Evolutionary conservation across 2,888 invertebrate genomes (phyloP).

Genomic region (Balanococcus diminutus): DNA sequence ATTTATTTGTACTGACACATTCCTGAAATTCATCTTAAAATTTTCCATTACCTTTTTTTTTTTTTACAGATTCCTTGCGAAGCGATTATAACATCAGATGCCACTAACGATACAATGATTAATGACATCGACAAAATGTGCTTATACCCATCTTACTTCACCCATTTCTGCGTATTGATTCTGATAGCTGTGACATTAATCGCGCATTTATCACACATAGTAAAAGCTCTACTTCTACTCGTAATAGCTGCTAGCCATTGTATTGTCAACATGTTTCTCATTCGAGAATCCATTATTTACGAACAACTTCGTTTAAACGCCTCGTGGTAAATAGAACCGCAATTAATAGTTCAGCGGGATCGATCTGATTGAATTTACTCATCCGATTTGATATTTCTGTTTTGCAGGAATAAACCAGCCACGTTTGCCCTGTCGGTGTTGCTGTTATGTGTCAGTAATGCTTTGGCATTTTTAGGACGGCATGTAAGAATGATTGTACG

Average conservation of each 20-base stretch:
- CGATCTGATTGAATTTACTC: background rate
- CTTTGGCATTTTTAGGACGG: constrained; percentile 58
- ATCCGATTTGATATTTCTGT: background rate
- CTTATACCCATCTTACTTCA: constrained; percentile 76
- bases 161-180: constrained; percentile 73
- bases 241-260: constrained; percentile 69
- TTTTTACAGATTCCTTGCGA: constrained; percentile 36
- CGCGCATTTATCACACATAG: constrained; percentile 73
- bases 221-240: constrained; percentile 71
- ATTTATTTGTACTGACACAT: too few relatives aligned
- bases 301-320: constrained; percentile 10
- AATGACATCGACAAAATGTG: constrained; percentile 64
- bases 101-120: constrained; percentile 60
- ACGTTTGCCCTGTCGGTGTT: constrained; percentile 62
- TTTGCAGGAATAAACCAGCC: constrained; percentile 43
- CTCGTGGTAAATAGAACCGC: background rate
- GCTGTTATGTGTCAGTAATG: constrained; percentile 58
- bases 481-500: constrained; percentile 61
- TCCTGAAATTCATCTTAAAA: too few relatives aligned
- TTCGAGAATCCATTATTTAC: constrained; percentile 43
- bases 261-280: constrained; percentile 63
- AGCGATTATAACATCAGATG: background rate
- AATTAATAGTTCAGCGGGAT: background rate
- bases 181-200: constrained; percentile 74
- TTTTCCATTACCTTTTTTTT: background rate